A percentile compares a stretch with the other conserved stretches of the same genome.
Evolutionary conservation across 1,140 invertebrate genomes (phyloP).

Genomic region (Tachypleus tridentatus): DNA sequence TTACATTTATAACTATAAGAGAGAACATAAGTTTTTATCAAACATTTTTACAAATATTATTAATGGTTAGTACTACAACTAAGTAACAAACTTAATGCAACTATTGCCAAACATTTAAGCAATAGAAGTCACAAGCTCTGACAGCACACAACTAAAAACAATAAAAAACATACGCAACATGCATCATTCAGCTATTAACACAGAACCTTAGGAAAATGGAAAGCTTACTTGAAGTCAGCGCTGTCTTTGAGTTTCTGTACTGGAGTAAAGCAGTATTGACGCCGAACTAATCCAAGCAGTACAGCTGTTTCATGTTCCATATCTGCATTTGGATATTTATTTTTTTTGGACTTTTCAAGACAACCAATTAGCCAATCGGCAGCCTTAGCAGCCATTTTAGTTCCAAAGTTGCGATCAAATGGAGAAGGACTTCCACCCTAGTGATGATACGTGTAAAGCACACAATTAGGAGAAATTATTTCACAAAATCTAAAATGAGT

Average conservation of each 20-base stretch:
- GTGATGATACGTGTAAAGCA: not conserved
- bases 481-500: too few relatives aligned
- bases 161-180: too few relatives aligned
- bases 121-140: too few relatives aligned
- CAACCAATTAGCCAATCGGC: constrained; percentile 71
- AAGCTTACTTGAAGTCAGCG: constrained; percentile 83
- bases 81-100: too few relatives aligned
- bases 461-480: too few relatives aligned
- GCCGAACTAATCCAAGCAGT: constrained; percentile 73
- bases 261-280: constrained; percentile 83
- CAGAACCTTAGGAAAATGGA: not conserved
- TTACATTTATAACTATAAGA: too few relatives aligned
- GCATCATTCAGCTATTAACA: too few relatives aligned
- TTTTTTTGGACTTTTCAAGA: constrained; percentile 44
- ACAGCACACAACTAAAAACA: too few relatives aligned
- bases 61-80: too few relatives aligned
- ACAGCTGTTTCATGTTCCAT: constrained; percentile 53
- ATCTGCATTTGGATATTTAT: constrained; percentile 42
- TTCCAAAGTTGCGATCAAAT: constrained; percentile 97
- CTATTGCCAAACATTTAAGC: too few relatives aligned
- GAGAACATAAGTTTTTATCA: too few relatives aligned
- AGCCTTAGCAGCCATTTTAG: constrained; percentile 93
- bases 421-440: constrained; percentile 89
- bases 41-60: too few relatives aligned
- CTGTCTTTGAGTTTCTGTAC: constrained; percentile 65